These are phyloP conservation scores for Sebastes diaconus DNA, from an alignment of 2,797 vertebrate species.

Conservation along the genomic window DNA sequence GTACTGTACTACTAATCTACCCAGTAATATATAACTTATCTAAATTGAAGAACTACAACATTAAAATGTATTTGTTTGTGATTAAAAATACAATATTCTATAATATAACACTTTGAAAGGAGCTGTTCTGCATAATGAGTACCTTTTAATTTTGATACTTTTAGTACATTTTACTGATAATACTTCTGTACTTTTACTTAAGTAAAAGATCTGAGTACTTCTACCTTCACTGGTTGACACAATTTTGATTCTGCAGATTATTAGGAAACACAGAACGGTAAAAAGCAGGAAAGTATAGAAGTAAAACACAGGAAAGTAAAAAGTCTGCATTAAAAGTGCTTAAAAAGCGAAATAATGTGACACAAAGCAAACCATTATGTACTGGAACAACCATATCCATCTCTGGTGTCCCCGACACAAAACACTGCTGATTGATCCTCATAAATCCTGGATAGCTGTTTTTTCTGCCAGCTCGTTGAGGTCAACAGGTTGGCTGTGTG, in stretches of 20 bases:
- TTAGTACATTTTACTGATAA: too few species aligned
- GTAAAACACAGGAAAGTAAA: background rate
- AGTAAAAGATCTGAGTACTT: too few species aligned
- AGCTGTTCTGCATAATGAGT: too few species aligned
- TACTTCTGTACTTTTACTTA: too few species aligned
- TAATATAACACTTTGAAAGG: too few species aligned
- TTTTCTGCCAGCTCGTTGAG: constrained; percentile 24
- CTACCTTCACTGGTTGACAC: too few species aligned
- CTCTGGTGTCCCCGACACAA: background rate
- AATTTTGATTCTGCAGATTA: background rate
- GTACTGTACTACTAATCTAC: too few species aligned
- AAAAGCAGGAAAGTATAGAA: background rate
- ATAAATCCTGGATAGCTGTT: constrained; percentile 19
- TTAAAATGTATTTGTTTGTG: too few species aligned
- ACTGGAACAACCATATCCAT: background rate
- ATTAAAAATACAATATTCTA: too few species aligned
- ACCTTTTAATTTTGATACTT: too few species aligned
- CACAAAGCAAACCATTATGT: background rate
- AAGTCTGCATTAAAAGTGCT: background rate
- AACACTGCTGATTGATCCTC: constrained; percentile 36
- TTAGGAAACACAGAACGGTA: background rate
- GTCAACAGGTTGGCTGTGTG: constrained; percentile 25
- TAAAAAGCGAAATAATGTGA: background rate
- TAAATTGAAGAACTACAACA: too few species aligned
- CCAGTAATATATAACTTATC: too few species aligned